Percentiles rank a stretch among this genome's conserved stretches.
These are phyloP conservation scores for Chrosomus eos DNA, from an alignment of 2,797 vertebrate genomes.

Conservation along the genomic window DNA sequence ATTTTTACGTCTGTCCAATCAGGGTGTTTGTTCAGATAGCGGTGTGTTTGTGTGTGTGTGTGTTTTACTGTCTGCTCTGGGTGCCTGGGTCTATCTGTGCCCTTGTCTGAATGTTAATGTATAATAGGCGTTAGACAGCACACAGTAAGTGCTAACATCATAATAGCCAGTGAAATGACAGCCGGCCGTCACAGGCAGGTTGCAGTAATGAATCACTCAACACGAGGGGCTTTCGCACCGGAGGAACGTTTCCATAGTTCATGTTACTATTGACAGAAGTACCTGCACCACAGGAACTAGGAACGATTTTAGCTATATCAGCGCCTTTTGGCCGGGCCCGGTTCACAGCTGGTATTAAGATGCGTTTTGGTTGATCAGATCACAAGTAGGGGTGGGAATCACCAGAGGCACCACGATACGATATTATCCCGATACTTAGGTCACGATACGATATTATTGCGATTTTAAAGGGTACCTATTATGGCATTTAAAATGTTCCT, in stretches of 20 bases:
- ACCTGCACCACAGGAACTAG: too few relatives aligned
- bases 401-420: too few relatives aligned
- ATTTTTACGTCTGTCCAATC: not conserved
- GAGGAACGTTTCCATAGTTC: not conserved
- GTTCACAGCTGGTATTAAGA: too few relatives aligned
- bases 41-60: not conserved
- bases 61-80: constrained; percentile 44
- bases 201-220: constrained; percentile 53
- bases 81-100: constrained; percentile 51
- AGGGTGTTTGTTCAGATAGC: constrained; percentile 36
- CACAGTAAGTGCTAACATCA: constrained; percentile 30
- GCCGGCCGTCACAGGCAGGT: constrained; percentile 30
- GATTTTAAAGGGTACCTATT: too few relatives aligned
- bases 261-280: too few relatives aligned
- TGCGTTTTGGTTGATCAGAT: too few relatives aligned
- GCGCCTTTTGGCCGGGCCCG: too few relatives aligned
- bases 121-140: constrained; percentile 48
- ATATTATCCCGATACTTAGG: too few relatives aligned
- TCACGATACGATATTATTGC: too few relatives aligned
- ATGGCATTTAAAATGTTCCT: too few relatives aligned
- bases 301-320: too few relatives aligned
- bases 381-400: too few relatives aligned
- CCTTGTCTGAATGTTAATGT: constrained; percentile 62
- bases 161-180: constrained; percentile 49
- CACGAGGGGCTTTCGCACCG: not conserved